Conservation (phyloP, 2,113 vertebrate genomes). For the Egretta garzetta region DNA sequence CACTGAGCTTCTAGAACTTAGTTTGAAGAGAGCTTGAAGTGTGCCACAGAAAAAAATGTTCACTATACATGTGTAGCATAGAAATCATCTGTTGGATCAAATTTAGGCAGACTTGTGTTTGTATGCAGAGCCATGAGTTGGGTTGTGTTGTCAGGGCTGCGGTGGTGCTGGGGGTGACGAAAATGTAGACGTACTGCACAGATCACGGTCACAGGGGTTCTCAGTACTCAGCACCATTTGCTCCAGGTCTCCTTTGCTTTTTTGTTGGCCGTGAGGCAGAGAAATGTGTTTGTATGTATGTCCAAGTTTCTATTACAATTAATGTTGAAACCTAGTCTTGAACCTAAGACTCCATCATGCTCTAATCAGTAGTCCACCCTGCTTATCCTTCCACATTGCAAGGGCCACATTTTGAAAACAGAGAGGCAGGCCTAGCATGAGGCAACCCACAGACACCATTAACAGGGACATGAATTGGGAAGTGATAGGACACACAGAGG, state of each 20-base stretch:
- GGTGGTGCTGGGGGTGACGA: neutral
- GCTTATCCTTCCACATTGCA: neutral
- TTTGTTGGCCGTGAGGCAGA: neutral
- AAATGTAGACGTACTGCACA: neutral
- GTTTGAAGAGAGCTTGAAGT: neutral
- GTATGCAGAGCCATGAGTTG: neutral
- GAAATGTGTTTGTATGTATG: neutral
- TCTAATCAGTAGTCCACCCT: neutral
- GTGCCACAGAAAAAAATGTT: neutral
- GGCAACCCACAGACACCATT: neutral
- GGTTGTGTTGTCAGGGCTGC: neutral
- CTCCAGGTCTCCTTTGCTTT: neutral
- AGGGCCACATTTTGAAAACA: neutral
- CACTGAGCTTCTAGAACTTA: neutral
- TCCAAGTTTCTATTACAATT: neutral
- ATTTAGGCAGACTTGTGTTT: neutral
- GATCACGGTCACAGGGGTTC: neutral
- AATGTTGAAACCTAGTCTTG: neutral
- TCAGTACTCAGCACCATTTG: neutral
- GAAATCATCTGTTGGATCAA: neutral
- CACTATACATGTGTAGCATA: rapidly evolving
- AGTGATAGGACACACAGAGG: neutral
- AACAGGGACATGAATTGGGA: neutral
- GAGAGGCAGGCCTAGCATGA: neutral
- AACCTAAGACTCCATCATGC: neutral